phyloP scores from a whole-genome alignment of 2,797 vertebrate species.

The Cheirogaleus major region DNA sequence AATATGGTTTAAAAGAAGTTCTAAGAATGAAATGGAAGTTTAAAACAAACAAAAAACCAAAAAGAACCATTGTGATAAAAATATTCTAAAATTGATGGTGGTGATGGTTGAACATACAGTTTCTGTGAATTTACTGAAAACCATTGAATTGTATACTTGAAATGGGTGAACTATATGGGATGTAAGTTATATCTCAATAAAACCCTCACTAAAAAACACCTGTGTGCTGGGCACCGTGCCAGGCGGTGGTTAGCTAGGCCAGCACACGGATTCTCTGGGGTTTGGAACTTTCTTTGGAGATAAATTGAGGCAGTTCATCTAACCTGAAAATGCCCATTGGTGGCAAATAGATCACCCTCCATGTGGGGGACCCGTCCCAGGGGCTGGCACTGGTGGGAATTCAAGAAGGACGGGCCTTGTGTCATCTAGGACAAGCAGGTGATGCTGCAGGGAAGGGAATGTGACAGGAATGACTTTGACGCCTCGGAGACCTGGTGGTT shows the following conservation, averaged over 20 bases:
- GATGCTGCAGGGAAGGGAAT: background rate
- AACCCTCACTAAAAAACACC: background rate
- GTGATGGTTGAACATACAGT: no score
- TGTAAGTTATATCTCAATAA: background rate
- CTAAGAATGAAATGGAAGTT: background rate
- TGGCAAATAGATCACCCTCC: fast-evolving
- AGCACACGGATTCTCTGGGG: background rate
- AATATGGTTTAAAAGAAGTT: background rate
- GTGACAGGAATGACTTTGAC: background rate
- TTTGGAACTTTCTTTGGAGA: background rate
- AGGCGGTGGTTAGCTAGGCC: background rate
- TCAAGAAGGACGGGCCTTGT: background rate
- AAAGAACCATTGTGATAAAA: background rate
- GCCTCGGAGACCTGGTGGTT: background rate
- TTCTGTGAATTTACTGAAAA: background rate
- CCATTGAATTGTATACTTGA: background rate
- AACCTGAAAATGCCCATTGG: background rate
- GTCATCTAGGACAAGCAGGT: background rate
- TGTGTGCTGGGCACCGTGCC: background rate
- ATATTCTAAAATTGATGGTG: background rate
- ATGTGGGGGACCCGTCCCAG: fast-evolving
- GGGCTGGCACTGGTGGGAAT: background rate
- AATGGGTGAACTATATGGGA: background rate
- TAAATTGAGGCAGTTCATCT: background rate
- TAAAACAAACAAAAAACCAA: background rate